A percentile compares a stretch with the other conserved stretches of the same genome.
Evolutionary conservation across 2,797 vertebrate genomes (phyloP).

Genomic region (Falco concolor): DNA sequence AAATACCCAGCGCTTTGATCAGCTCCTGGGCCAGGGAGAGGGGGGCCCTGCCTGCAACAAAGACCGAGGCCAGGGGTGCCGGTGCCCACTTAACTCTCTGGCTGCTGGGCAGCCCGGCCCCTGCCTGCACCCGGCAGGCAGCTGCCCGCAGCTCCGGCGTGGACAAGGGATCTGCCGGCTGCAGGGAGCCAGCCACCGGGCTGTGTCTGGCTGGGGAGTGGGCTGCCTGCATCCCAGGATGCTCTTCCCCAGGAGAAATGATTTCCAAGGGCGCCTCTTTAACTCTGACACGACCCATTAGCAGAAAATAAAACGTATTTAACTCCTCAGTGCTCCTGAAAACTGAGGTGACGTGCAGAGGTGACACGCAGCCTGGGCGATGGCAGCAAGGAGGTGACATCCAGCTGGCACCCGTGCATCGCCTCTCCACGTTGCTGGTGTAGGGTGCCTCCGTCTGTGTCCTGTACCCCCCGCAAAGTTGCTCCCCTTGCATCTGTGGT

Average conservation of each 20-base stretch:
- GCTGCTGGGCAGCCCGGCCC: background rate
- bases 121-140: background rate
- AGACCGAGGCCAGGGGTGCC: background rate
- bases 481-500: background rate
- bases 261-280: background rate
- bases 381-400: background rate
- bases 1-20: slow-evolving; percentile 51
- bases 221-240: background rate
- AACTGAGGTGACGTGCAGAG: background rate
- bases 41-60: background rate
- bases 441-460: background rate
- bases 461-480: background rate
- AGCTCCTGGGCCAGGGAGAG: background rate
- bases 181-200: accelerated
- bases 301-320: background rate
- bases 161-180: background rate
- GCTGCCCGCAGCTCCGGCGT: background rate
- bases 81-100: background rate
- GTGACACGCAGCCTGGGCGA: accelerated
- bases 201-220: background rate
- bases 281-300: background rate
- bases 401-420: background rate
- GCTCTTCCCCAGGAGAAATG: background rate
- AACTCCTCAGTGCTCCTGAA: background rate
- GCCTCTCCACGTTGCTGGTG: background rate